These are phyloP conservation scores for Caiman crocodilus DNA, from an alignment of 2,797 vertebrate species.

Conservation along the genomic window DNA sequence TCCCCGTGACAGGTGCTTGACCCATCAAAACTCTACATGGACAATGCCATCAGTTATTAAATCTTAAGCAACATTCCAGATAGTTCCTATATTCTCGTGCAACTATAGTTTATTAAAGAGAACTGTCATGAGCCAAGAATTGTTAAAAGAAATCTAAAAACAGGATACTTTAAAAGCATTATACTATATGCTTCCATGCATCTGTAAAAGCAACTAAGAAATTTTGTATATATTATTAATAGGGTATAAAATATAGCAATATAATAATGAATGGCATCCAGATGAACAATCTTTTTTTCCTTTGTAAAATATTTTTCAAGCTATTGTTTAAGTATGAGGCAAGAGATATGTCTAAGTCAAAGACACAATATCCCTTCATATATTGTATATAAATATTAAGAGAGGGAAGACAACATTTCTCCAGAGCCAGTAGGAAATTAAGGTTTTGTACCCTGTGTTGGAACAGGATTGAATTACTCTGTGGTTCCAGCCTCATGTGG, in stretches of 20 bases:
- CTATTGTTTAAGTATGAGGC: conserved; percentile 79
- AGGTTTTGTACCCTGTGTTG: conserved; percentile 49
- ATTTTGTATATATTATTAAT: conserved; percentile 85
- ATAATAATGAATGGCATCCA: conserved; percentile 81
- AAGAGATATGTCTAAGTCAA: conserved; percentile 77
- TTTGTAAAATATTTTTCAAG: conserved; percentile 82
- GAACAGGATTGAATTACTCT: conserved; percentile 31
- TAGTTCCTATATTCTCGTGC: conserved; percentile 80
- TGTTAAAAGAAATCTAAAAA: conserved; percentile 67
- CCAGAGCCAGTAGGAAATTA: conserved; percentile 55
- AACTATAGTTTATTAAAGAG: conserved; percentile 79
- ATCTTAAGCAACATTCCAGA: conserved; percentile 84
- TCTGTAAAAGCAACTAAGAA: conserved; percentile 83
- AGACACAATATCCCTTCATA: conserved; percentile 76
- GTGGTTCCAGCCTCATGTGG: conserved; percentile 30
- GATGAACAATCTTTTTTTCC: conserved; percentile 77
- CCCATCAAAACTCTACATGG: conserved; percentile 75
- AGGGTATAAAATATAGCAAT: conserved; percentile 83
- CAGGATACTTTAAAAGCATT: conserved; percentile 79
- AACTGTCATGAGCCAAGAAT: conserved; percentile 73
- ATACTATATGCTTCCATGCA: conserved; percentile 80
- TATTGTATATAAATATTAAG: conserved; percentile 69
- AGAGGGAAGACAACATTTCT: conserved; percentile 62
- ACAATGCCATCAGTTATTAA: conserved; percentile 78
- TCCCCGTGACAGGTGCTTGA: conserved; percentile 77